Evolutionary conservation across 2,888 invertebrate species (phyloP).

Genomic region (Drosophila mimica): DNA sequence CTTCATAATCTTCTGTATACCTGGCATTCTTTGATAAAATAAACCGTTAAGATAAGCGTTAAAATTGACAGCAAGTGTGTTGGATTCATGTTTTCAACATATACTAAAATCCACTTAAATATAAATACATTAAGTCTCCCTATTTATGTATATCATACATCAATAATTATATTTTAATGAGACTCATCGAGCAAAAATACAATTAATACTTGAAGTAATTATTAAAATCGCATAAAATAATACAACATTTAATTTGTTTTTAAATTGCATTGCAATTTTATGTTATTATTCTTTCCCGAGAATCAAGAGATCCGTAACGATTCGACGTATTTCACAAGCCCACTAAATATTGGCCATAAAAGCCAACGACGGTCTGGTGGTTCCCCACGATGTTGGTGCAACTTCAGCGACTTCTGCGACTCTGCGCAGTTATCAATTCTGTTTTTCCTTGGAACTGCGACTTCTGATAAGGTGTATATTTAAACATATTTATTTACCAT

Average conservation of each 20-base stretch:
- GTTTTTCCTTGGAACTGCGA: conserved; percentile 66
- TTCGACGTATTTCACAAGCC: conserved; percentile 37
- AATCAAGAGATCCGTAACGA: not conserved
- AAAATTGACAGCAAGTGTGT: too few relatives aligned
- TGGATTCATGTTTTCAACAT: too few relatives aligned
- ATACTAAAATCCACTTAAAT: not conserved
- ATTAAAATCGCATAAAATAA: not conserved
- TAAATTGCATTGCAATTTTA: not conserved
- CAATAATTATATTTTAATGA: not conserved
- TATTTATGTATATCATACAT: not conserved
- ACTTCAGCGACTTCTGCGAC: not conserved
- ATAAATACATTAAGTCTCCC: not conserved
- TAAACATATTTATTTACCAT: not conserved
- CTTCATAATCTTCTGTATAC: too few relatives aligned
- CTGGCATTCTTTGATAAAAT: too few relatives aligned
- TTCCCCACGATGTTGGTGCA: conserved; percentile 50
- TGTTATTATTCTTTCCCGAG: not conserved
- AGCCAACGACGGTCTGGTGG: conserved; percentile 45
- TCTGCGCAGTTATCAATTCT: conserved; percentile 34
- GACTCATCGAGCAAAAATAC: not conserved
- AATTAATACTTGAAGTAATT: too few relatives aligned
- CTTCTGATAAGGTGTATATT: conserved; percentile 52
- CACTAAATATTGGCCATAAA: conserved; percentile 42
- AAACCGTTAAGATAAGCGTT: too few relatives aligned
- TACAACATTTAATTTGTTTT: too few relatives aligned